Conservation (phyloP, 2,113 vertebrate species). For the Sminthopsis crassicaudata region DNA sequence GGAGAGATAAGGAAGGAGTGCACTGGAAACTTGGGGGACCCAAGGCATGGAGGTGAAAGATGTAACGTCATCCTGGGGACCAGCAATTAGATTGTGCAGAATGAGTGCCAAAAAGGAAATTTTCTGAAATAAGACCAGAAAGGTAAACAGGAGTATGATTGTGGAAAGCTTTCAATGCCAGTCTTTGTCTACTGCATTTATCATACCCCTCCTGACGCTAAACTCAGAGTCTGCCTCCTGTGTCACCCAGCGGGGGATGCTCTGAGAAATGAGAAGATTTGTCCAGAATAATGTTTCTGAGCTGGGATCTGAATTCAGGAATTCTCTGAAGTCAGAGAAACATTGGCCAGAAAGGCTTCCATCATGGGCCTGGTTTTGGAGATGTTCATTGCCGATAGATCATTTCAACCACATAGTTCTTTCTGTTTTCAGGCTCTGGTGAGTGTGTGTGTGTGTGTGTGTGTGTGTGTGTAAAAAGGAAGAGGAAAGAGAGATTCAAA, state of each 20-base stretch:
- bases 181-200: background rate
- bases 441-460: too few relatives aligned
- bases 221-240: too few relatives aligned
- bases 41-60: background rate
- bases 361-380: too few relatives aligned
- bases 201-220: background rate
- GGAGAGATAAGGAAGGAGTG: background rate
- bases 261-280: too few relatives aligned
- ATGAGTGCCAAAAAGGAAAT: background rate
- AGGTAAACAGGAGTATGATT: background rate
- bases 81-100: background rate
- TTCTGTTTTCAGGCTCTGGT: too few relatives aligned
- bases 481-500: background rate
- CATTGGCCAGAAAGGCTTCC: too few relatives aligned
- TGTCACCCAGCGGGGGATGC: too few relatives aligned
- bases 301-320: too few relatives aligned
- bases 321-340: too few relatives aligned
- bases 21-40: background rate
- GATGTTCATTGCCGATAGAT: too few relatives aligned
- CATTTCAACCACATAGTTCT: too few relatives aligned
- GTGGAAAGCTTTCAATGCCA: background rate
- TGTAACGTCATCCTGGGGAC: background rate
- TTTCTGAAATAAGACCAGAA: background rate
- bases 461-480: background rate
- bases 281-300: too few relatives aligned